Base-by-base conservation (phyloP, 2,113 vertebrate genomes). In the Proterorhinus semilunaris region DNA sequence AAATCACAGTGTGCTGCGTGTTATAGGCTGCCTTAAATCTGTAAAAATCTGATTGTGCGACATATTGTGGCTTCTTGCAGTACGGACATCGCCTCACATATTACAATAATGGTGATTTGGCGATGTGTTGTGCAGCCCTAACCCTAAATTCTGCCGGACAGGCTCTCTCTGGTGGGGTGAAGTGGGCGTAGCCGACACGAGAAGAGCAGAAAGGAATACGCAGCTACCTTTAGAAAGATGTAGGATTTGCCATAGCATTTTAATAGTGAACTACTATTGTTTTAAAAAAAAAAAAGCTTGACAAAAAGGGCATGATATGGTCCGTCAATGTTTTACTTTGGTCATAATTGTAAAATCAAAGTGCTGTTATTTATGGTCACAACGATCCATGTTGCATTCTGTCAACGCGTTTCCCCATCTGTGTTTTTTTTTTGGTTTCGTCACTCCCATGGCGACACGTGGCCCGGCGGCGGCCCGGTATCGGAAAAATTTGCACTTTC, bases 401-500 rank as follows among this genome's bases (percentile, higher is more conserved):
- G 58, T 68, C 72, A 80, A 83, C 5, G 64, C 81, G 72, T 69
- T 91, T 93, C 93, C 91, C 79, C 86, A 91, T 84, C 72, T 79
- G 43, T 81, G 27, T 36, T 3, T 36, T 36, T 36, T 36, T 61
- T 61, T 61, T n/a, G 65, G 59, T 80, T 89, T 87, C 90, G 83
- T 85, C 86, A 91, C 93, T 93, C 94, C 92, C 94, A 94, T 94
- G 92, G 85, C 93, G 90, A 94, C 91, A 90, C 90, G 90, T 12
- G 92, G 93, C 91, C 91, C 73, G 80, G 27, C 27, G 27, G 27
- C 86, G 90, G 88, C 92, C 94, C 91, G 93, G 92, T 94, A 95
- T 27, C 10, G 95, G 94, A 96, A 95, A 95, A 95, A 96, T 95
- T 96, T 98, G 98, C 97, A 99, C 97, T 99, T 98, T 99, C 94